A percentile compares a stretch with the other conserved stretches of the same genome.
Conservation (phyloP, 2,888 invertebrate species). For the Eupithecia abbreviata region DNA sequence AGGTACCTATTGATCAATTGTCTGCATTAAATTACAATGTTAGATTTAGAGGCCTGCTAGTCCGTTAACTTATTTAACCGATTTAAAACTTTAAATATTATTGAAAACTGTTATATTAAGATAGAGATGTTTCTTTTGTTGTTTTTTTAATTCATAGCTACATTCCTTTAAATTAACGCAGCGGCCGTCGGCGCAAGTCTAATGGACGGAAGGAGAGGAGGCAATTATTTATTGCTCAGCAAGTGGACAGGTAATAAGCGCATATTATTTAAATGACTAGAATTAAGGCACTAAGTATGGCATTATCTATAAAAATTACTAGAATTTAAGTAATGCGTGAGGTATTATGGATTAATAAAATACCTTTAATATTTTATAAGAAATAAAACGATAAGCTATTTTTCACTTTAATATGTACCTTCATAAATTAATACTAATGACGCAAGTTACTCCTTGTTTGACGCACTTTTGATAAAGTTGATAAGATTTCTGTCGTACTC, state of each 20-base stretch:
- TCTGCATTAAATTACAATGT: slow-evolving; percentile 9
- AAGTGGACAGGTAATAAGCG: too few species aligned
- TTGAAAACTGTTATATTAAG: not conserved
- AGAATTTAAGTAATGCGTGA: not conserved
- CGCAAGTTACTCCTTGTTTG: slow-evolving; percentile 60
- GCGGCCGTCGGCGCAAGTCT: not conserved
- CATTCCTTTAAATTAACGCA: not conserved
- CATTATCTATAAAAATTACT: not conserved
- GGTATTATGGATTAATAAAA: not conserved
- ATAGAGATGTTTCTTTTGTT: not conserved
- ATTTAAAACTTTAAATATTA: not conserved
- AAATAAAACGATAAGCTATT: not conserved
- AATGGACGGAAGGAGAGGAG: not conserved
- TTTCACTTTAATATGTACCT: not conserved
- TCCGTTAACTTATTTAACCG: not conserved
- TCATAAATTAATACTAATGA: slow-evolving; percentile 51
- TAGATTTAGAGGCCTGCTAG: too few species aligned
- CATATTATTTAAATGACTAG: not conserved
- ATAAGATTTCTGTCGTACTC: slow-evolving; percentile 53
- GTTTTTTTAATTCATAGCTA: not conserved
- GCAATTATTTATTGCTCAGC: not conserved
- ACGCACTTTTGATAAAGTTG: slow-evolving; percentile 65
- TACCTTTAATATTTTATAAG: not conserved
- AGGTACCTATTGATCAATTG: slow-evolving; percentile 35
- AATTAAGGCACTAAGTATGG: not conserved